Evolutionary conservation across 2,888 invertebrate genomes (phyloP), one percentile per base, ranked within the genome.

Genomic region (Calameuta idolon): DNA sequence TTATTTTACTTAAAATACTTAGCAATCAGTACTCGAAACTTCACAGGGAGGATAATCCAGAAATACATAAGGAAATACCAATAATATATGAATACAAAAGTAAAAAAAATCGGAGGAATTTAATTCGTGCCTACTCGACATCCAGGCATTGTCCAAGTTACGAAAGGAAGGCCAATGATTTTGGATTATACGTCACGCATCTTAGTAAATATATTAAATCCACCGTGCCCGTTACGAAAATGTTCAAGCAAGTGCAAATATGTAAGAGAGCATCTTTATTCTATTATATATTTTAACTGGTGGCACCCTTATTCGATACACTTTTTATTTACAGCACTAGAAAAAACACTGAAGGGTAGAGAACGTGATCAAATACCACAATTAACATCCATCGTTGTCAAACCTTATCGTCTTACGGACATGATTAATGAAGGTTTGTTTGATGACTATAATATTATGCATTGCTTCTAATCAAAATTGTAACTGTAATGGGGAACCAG

Each of bases 71-170:
- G 4, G 91, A 91, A 84, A 77, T 89, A 33, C 90, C 90, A 71
- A 81, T 76, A 37, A 84, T 88, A 1, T 86, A 87, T 77, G 85
- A 86, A 76, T 90, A 87, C 69, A 83, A 86, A 75, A 85, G 87
- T 75, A 80, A 83, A 5, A 88, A 88, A 34, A 88, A 89, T 86
- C 80, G 89, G 9, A 81, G 89, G 77, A 89, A 90, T 84, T 87
- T 90, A 77, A 83, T 91, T 33, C 88, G 87, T 81, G 91, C 90
- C 1, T 91, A 90, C 78, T 89, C 91, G 11, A 91, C 91, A 3
- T 89, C 91, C 33, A 89, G 89, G 81, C 83, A 90, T 80, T 83
- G 89, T 30, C 87, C 87, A 34, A 89, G 90, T 79, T 90, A 87
- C 75, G 90, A 90, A 81, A 83, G 85, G 78, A 77, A 76, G n/a